Evolutionary conservation across 2,888 invertebrate genomes (phyloP), one percentile per base, ranked within the genome.

Genomic region (Hydrotaea diabolus): DNA sequence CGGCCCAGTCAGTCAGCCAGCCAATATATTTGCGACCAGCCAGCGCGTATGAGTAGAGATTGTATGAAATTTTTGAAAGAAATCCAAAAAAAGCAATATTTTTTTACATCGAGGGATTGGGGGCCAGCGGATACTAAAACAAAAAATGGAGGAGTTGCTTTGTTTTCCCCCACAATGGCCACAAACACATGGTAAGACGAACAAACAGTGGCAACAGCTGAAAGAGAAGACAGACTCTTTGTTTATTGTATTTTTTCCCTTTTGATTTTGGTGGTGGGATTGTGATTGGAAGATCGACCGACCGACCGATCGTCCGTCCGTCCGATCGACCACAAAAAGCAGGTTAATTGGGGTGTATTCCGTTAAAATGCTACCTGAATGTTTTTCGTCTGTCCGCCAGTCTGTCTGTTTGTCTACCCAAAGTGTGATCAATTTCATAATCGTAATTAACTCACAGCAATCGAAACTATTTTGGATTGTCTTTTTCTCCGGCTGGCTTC

Each of bases 381-480:
- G 21, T 2, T 31, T 31, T 17, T 36, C 7, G 31, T 26, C 11
- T 55, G n/a, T 49, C 43, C 15, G 43, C 43, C 15, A n/a, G n/a
- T n/a, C 5, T 13, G 43, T 43, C 13, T 11, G 13, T 9, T 7
- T 7, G 17, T 31, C 11, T 66, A n/a, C 75, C 39, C 39, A 71
- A 80, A 80, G 80, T 77, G 80, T 80, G 74, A 80, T 75, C 77
- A 75, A 74, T 83, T 83, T 80, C 46, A 74, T 74, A 77, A 80
- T 75, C 77, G 77, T 55, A 78, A 77, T 64, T 74, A 80, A 80
- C 17, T 62, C 26, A 53, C 43, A 69, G 69, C 23, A 39, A 23
- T 46, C 23, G 23, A 3, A 2, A 49, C 46, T 59, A 59, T 39
- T 59, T 23, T 31, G n/a, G n/a, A n/a, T n/a, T n/a, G n/a, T n/a